Evolutionary conservation across 2,113 vertebrate species (phyloP), one percentile per base, ranked within the genome.

Genomic region (Vidua macroura): DNA sequence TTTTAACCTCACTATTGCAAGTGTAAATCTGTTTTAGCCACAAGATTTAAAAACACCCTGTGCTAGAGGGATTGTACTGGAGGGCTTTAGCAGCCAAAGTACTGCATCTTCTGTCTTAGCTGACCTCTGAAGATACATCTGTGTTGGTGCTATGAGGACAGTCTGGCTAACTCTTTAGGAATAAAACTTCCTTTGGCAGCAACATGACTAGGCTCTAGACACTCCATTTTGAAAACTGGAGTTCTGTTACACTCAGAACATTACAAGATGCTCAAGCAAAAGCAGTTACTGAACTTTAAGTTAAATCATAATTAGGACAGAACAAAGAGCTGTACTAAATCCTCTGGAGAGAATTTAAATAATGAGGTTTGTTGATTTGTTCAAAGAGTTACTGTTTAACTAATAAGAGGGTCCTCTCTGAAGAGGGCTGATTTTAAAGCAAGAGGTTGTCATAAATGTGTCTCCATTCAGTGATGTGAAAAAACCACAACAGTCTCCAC

Each of bases 401-500:
- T 27, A 69, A 33, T 28, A 41, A 72, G 24, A 86, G 13, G 27
- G 27, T 8, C 7, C 7, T 16, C 9, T 35, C 35, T 35, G 27
- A 74, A 66, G 17, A 64, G 6, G 25, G 73, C 23, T 35, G 13
- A 35, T 66, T 77, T 58, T 5, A 11, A 85, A 74, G 48, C 5
- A 66, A 66, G 46, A 72, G 9, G 12, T 21, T 79, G 44, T 28
- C 13, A 51, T 28, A 63, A 80, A 68, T 8, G 10, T 5, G 35
- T 48, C 21, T 72, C 33, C 7, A 21, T 43, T 70, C 33, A 55
- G 21, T 35, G 20, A 46, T 12, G 6, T 9, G 11, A 28, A 52
- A 37, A 25, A 19, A 22, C 1, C 30, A 27, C 13, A n/a, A 28
- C 0, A 3, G 14, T 30, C 48, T 46, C 3, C 2, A 17, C 28